phyloP scores from a whole-genome alignment of 2,888 invertebrate genomes.

The Iselma pallidipennis region DNA sequence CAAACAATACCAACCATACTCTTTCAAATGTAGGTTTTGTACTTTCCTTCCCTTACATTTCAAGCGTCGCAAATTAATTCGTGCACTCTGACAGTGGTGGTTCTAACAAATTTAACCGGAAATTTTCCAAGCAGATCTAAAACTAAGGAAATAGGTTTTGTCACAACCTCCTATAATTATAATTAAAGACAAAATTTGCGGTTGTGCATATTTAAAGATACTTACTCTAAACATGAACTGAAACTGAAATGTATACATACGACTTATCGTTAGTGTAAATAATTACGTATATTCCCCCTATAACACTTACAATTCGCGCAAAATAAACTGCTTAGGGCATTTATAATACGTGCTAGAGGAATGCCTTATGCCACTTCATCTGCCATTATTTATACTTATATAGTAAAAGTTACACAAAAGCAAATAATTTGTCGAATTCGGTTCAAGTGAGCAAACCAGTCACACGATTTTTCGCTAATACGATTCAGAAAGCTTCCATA shows the following conservation, averaged over 20 bases:
- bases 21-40: neutral
- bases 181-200: no score
- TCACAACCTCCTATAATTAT: neutral
- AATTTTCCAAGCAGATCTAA: neutral
- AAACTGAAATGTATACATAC: neutral
- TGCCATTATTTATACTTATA: no score
- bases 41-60: no score
- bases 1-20: neutral
- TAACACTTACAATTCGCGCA: no score
- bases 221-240: neutral
- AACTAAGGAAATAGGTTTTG: neutral
- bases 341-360: no score
- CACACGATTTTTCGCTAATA: constrained; percentile 27
- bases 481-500: constrained; percentile 21
- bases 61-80: neutral
- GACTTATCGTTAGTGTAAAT: no score
- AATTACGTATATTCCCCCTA: neutral
- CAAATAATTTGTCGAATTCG: constrained; percentile 15
- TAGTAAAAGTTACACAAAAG: no score
- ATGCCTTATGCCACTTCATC: no score
- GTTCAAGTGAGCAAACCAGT: constrained; percentile 16
- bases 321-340: no score
- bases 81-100: neutral
- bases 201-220: neutral
- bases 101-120: neutral